These are phyloP conservation scores for Philereme transversata DNA, from an alignment of 2,888 invertebrate genomes.

Conservation along the genomic window DNA sequence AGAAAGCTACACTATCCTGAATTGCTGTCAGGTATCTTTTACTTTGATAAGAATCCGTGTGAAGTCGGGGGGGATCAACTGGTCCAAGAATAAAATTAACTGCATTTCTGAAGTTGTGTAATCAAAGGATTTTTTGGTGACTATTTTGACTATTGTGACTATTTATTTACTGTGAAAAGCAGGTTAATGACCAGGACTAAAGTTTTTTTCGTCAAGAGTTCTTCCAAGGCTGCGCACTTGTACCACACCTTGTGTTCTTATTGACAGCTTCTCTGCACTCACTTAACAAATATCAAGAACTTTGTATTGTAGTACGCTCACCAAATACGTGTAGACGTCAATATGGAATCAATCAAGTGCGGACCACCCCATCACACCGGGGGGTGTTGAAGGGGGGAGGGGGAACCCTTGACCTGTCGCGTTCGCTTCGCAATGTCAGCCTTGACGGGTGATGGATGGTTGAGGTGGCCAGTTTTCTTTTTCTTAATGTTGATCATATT, in stretches of 20 bases:
- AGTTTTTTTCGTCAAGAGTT: too few species aligned
- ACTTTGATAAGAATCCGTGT: too few species aligned
- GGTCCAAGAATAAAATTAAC: too few species aligned
- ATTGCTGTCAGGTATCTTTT: too few species aligned
- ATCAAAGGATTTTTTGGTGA: too few species aligned
- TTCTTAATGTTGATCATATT: conserved; percentile 26
- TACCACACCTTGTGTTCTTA: too few species aligned
- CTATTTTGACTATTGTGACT: too few species aligned
- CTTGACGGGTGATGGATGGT: conserved; percentile 63
- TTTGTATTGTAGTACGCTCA: conserved; percentile 37
- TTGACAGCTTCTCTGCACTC: not conserved
- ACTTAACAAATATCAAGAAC: conserved; percentile 44
- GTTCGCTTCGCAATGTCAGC: conserved; percentile 50
- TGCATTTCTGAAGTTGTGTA: too few species aligned
- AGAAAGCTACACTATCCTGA: too few species aligned
- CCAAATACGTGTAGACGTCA: conserved; percentile 64
- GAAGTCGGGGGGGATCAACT: too few species aligned
- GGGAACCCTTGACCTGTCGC: conserved; percentile 73
- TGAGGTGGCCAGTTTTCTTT: conserved; percentile 24
- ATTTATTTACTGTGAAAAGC: too few species aligned
- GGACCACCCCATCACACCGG: conserved; percentile 20
- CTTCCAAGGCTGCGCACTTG: not conserved
- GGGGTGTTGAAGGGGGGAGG: conserved; percentile 29
- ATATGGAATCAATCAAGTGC: conserved; percentile 72
- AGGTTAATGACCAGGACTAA: too few species aligned